Evolutionary conservation across 2,888 invertebrate species (phyloP), one percentile per base, ranked within the genome.

Genomic region (Candidula unifasciata): DNA sequence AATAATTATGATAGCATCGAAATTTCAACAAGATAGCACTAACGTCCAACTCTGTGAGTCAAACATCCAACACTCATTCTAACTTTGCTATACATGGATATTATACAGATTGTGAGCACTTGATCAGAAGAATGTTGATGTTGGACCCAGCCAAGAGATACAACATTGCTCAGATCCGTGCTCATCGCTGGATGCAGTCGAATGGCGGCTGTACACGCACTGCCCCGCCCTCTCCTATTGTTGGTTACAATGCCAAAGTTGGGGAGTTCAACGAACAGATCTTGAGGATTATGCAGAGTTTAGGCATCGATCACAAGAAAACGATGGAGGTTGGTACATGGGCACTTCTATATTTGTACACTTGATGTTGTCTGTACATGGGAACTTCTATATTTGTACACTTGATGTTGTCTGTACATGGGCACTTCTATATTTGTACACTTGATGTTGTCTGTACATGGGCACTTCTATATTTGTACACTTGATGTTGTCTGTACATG

Each of bases 121-220:
- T 99, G 87, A 97, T 99, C 92, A 96, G 98, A 66, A 97, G 97
- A 94, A 99, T 99, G 98, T 95, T 99, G 91, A 97, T 98, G 85
- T 94, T 98, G 91, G 98, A 99, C 93, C 98, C 99, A 16, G 95
- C 95, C 90, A 97, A 97, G 93, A 95, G 99, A 89, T 97, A 96
- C 93, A 96, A 96, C 30, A 96, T 99, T 91, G 96, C 96, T 85
- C 97, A 98, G 94, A 97, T 99, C 91, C 97, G 97, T 94, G 95
- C 96, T 88, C 98, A 99, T 93, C 95, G 96, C 87, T 99, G 99
- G 99, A 97, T 99, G 92, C 88, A 89, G 86, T 81, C 89, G 84
- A 92, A 91, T 16, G 91, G 90, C 1, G 91, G 89, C 0, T 89
- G 89, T 16, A 87, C 87, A 2, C 88, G 87, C 54, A 80, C 87